Evolutionary conservation across 2,888 invertebrate genomes (phyloP).

Genomic region (Xestia xanthographa): DNA sequence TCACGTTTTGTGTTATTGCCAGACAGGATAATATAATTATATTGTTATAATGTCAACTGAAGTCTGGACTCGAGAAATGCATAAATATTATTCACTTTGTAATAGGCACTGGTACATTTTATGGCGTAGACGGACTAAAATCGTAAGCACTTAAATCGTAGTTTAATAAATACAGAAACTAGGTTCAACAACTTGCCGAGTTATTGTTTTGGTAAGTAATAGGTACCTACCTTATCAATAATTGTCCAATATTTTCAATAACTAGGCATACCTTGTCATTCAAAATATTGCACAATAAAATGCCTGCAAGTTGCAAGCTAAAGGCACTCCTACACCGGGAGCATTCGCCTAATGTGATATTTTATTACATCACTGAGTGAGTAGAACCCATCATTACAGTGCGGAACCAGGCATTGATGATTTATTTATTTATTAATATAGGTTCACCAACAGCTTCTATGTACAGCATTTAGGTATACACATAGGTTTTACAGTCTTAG

Average conservation of each 20-base stretch:
- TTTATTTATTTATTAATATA: too few species aligned
- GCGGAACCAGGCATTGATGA: too few species aligned
- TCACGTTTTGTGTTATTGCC: background rate
- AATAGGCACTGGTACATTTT: background rate
- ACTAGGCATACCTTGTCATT: background rate
- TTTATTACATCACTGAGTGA: background rate
- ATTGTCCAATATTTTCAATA: background rate
- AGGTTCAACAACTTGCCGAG: constrained; percentile 8
- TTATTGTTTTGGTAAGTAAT: background rate
- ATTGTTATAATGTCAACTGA: background rate
- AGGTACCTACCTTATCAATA: too few species aligned
- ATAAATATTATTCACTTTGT: background rate
- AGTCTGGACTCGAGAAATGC: background rate
- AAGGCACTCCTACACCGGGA: too few species aligned
- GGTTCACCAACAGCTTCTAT: too few species aligned
- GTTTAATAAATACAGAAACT: constrained; percentile 7
- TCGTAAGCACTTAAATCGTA: constrained; percentile 1
- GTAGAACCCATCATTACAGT: background rate
- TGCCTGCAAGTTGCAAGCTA: too few species aligned
- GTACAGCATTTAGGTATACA: too few species aligned
- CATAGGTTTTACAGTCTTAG: too few species aligned
- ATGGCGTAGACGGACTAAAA: background rate
- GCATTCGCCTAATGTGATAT: background rate
- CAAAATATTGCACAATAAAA: constrained; percentile 1
- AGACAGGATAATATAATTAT: background rate